These are phyloP conservation scores for Leucosticte australis DNA, from an alignment of 2,113 vertebrate genomes.

Conservation along the genomic window DNA sequence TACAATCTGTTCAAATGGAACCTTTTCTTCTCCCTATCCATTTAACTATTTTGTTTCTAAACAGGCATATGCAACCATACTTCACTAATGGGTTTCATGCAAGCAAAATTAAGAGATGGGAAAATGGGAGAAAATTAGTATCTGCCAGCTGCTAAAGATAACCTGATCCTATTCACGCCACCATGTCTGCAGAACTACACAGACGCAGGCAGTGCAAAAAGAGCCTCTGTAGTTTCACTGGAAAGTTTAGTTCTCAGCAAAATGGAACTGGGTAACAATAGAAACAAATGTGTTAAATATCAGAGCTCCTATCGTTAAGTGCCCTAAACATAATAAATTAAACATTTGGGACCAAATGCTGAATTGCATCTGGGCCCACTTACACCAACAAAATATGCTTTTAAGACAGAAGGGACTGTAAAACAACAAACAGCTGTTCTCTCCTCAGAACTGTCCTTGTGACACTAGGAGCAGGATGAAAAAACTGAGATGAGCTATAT, in stretches of 20 bases:
- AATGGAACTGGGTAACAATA: not conserved
- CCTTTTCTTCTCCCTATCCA: not conserved
- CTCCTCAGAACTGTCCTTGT: not conserved
- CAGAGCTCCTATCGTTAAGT: not conserved
- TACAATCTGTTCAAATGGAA: not conserved
- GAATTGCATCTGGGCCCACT: not conserved
- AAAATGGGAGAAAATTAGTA: not conserved
- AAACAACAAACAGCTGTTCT: not conserved
- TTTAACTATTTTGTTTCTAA: not conserved
- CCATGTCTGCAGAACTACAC: not conserved
- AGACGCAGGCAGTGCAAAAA: not conserved
- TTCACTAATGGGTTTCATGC: not conserved
- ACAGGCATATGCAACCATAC: not conserved
- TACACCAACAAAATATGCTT: not conserved
- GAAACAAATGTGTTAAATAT: not conserved
- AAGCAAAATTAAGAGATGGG: not conserved
- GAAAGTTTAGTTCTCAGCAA: constrained; percentile 3
- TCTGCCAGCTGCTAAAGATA: constrained; percentile 12
- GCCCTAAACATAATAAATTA: not conserved
- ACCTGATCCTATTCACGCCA: not conserved
- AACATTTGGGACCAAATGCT: not conserved
- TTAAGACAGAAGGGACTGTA: not conserved
- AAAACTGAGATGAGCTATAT: not conserved
- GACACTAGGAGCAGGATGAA: not conserved
- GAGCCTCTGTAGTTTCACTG: not conserved